Evolutionary conservation across 2,888 invertebrate species (phyloP).

Genomic region (Thereva unica): DNA sequence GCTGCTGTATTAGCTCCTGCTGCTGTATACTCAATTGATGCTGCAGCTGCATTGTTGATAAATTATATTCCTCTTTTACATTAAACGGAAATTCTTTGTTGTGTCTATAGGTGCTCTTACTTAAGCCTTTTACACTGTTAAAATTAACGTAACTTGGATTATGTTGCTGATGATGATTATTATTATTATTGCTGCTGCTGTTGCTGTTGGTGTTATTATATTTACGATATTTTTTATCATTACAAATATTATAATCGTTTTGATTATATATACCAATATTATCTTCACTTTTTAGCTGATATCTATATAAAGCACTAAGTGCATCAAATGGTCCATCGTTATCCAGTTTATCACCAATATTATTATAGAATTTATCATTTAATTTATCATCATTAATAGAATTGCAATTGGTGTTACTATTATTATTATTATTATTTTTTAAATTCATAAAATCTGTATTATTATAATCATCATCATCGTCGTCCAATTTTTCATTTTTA

Average conservation of each 20-base stretch:
- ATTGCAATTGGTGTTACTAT: not conserved
- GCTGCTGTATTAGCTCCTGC: slow-evolving; percentile 50
- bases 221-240: slow-evolving; percentile 24
- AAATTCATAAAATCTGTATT: slow-evolving; percentile 5
- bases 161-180: not conserved
- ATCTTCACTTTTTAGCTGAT: slow-evolving; percentile 1
- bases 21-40: slow-evolving; percentile 50
- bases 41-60: slow-evolving; percentile 48
- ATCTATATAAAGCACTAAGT: slow-evolving; percentile 16
- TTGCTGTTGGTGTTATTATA: not conserved
- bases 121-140: not conserved
- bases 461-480: slow-evolving; percentile 21
- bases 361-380: slow-evolving; percentile 12
- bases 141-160: slow-evolving; percentile 1
- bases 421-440: not conserved
- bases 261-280: not conserved
- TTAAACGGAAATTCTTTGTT: not conserved
- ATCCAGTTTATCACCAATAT: slow-evolving; percentile 15
- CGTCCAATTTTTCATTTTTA: slow-evolving; percentile 23
- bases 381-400: slow-evolving; percentile 3
- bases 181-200: not conserved
- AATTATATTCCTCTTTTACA: slow-evolving; percentile 35
- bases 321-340: slow-evolving; percentile 25
- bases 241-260: not conserved
- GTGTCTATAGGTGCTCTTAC: not conserved